phyloP scores from a whole-genome alignment of 2,888 invertebrate species.

The Eudasyphora cyanicolor region DNA sequence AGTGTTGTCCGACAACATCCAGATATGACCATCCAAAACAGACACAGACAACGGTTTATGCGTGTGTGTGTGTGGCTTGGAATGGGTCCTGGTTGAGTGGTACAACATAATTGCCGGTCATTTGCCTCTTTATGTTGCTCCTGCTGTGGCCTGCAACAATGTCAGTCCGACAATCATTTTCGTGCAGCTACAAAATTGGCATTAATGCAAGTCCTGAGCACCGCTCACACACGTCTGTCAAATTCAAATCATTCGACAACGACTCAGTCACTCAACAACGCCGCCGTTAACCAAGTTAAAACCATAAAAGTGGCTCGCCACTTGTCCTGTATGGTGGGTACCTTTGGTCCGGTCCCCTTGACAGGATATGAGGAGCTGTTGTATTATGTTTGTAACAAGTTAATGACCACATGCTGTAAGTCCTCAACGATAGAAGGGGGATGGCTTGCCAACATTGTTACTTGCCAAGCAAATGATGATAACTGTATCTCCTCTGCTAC shows the following conservation, averaged over 20 bases:
- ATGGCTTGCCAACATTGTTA: background rate
- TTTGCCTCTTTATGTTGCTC: constrained; percentile 59
- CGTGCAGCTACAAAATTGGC: constrained; percentile 56
- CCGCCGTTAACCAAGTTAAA: constrained; percentile 47
- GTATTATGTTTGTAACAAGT: constrained; percentile 62
- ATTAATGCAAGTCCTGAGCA: constrained; percentile 35
- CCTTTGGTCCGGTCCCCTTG: constrained; percentile 29
- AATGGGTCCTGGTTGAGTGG: constrained; percentile 21
- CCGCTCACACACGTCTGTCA: constrained; percentile 65
- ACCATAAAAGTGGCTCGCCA: constrained; percentile 64
- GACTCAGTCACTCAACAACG: background rate
- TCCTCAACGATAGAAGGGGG: background rate
- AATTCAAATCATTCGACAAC: constrained; percentile 67
- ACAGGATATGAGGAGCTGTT: constrained; percentile 43
- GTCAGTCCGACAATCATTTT: constrained; percentile 59
- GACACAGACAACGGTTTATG: too few relatives aligned
- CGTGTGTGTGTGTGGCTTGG: background rate
- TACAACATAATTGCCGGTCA: constrained; percentile 65
- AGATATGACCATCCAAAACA: too few relatives aligned
- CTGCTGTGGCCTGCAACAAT: constrained; percentile 44
- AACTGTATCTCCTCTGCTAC: constrained; percentile 22
- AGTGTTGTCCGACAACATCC: background rate
- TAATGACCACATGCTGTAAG: constrained; percentile 63
- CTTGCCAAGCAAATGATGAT: constrained; percentile 44
- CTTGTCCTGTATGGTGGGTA: constrained; percentile 38